Evolutionary conservation across 37 sponge, comb jelly and placozoan species (phyloP).

Genomic region (Petrosia ficiformis): DNA sequence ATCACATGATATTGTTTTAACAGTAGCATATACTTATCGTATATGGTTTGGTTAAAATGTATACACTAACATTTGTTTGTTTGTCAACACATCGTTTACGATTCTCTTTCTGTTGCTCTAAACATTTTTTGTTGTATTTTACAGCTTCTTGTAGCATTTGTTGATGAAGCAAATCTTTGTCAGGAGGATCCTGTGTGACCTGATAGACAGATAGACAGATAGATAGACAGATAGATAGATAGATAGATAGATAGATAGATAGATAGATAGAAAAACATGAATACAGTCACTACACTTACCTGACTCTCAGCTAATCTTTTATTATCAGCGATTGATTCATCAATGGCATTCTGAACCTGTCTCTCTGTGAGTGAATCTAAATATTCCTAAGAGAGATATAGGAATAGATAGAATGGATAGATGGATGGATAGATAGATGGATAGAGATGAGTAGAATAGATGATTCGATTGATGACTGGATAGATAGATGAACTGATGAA

Average conservation of each 20-base stretch:
- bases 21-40: too few relatives aligned
- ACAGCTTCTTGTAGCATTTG: not conserved
- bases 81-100: constrained; percentile 18
- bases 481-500: too few relatives aligned
- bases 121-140: constrained; percentile 17
- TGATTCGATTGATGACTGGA: too few relatives aligned
- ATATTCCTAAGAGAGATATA: constrained; percentile 35
- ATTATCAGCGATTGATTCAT: constrained; percentile 23
- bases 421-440: too few relatives aligned
- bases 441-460: too few relatives aligned
- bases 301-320: constrained; percentile 22
- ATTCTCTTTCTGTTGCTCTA: constrained; percentile 6
- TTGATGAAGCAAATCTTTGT: not conserved
- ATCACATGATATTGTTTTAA: too few relatives aligned
- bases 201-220: too few relatives aligned
- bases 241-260: too few relatives aligned
- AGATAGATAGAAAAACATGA: too few relatives aligned
- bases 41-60: too few relatives aligned
- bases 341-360: constrained; percentile 32
- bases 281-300: too few relatives aligned
- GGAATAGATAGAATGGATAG: not conserved
- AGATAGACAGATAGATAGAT: too few relatives aligned
- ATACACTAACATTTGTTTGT: constrained; percentile 47
- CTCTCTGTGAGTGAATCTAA: constrained; percentile 50
- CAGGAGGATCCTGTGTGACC: not conserved